phyloP scores from a whole-genome alignment of 2,888 invertebrate genomes.

The Leptinotarsa haldemani region DNA sequence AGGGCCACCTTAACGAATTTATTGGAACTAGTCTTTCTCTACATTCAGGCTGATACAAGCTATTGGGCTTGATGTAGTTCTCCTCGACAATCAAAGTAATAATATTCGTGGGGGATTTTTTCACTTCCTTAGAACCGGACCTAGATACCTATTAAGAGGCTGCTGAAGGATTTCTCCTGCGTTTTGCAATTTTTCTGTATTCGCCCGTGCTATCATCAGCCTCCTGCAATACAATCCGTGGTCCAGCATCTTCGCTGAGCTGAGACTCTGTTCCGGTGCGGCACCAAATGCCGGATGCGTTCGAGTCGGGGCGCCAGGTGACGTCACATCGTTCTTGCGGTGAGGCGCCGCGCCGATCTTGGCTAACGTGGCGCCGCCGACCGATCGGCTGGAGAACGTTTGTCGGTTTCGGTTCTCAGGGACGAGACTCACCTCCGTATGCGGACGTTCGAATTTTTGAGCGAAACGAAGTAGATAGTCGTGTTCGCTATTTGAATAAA shows the following conservation, averaged over 20 bases:
- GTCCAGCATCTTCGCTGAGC: neutral
- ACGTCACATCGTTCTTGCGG: conserved; percentile 1
- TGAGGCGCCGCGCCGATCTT: neutral
- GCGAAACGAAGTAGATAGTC: conserved; percentile 4
- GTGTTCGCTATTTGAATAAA: conserved; percentile 4
- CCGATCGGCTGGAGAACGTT: conserved; percentile 12
- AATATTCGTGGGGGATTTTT: no score
- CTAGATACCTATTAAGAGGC: no score
- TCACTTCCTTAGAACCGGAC: no score
- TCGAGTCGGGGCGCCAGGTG: conserved; percentile 9
- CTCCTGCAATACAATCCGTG: neutral
- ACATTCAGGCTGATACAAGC: no score
- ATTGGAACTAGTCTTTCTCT: no score
- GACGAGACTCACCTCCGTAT: conserved; percentile 2
- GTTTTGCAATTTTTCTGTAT: neutral
- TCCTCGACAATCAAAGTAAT: no score
- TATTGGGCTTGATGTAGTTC: no score
- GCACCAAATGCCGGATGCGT: conserved; percentile 4
- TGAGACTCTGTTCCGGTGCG: conserved; percentile 12
- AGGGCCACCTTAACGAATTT: no score
- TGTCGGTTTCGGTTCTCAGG: conserved; percentile 11
- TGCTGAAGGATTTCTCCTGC: no score
- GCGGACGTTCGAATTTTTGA: conserved; percentile 3
- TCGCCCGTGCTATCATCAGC: conserved; percentile 8
- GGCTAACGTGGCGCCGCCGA: neutral